Evolutionary conservation across 2,113 vertebrate genomes (phyloP), one percentile per base, ranked within the genome.

Genomic region (Crypturellus undulatus): DNA sequence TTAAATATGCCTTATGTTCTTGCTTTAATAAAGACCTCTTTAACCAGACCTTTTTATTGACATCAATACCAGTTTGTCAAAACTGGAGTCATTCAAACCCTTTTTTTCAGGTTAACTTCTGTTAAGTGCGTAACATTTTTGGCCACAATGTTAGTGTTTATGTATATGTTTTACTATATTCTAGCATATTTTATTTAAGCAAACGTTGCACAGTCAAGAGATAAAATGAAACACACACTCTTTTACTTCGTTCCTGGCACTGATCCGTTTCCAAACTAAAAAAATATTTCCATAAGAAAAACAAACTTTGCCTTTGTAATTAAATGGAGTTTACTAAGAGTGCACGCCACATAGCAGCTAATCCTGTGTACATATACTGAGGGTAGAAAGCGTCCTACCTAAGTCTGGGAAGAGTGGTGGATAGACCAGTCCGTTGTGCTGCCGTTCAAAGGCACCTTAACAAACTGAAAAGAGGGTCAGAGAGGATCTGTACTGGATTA

Each of bases 221-320:
- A 94, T 95, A 52, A 95, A 94, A 95, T 95, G 69, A n/a, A 88
- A 56, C 22, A 82, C 77, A 96, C 62, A n/a, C 76, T 80, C 82
- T 91, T 92, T 96, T 83, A 58, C 94, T 96, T 97, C 95, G 90
- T 70, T 94, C 54, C 95, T 97, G 93, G 79, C 93, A 89, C 34
- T 85, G 85, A 90, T 86, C 83, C 77, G 32, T 87, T 79, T 81
- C 84, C 72, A 60, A 94, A 95, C 93, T 85, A 52, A 60, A 84
- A 92, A 90, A 59, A 71, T 83, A 65, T 86, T 52, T 42, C 52
- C 71, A 52, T 88, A 38, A 91, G 87, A 91, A 93, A 89, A 93
- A 89, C 51, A 13, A 87, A 76, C 65, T 90, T 85, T 81, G 26
- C 24, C n/a, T 97, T 30, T 79, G 70, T 51, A 87, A 91, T 87